Percentiles rank a stretch among this genome's conserved stretches.
Conservation (phyloP, 2,888 invertebrate species). For the Drosophila kuntzei region DNA sequence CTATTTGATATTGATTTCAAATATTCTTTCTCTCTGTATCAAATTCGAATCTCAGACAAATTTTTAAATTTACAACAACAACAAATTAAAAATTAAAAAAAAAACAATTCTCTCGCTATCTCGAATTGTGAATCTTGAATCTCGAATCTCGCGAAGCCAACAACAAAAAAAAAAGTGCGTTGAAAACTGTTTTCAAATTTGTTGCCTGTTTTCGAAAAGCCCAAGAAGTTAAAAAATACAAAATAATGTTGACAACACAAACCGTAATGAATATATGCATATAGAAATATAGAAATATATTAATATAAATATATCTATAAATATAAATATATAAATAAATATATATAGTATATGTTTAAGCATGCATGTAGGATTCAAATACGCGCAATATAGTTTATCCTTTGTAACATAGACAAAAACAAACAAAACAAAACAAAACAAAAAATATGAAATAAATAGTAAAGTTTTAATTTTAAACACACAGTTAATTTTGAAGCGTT, state of each 20-base stretch:
- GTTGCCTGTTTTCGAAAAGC: conserved; percentile 60
- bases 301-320: conserved; percentile 21
- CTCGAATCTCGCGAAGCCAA: conserved; percentile 35
- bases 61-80: conserved; percentile 6
- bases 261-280: conserved; percentile 44
- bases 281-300: conserved; percentile 39
- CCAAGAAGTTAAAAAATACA: conserved; percentile 56
- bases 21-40: conserved; percentile 14
- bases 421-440: conserved; percentile 31
- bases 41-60: conserved; percentile 15
- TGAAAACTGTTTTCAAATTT: conserved; percentile 17
- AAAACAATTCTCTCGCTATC: conserved; percentile 21
- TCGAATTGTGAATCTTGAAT: conserved; percentile 8
- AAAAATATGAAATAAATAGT: conserved; percentile 48
- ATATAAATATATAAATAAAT: conserved; percentile 24
- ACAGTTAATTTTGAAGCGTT: too few relatives aligned
- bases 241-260: conserved; percentile 66
- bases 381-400: conserved; percentile 80
- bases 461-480: conserved; percentile 53
- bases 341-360: conserved; percentile 41
- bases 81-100: too few relatives aligned
- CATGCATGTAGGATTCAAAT: conserved; percentile 67
- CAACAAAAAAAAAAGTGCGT: conserved; percentile 9
- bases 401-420: conserved; percentile 63
- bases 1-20: conserved; percentile 1